Conservation (phyloP, 2,797 vertebrate genomes). For the Clarias pachynema region DNA sequence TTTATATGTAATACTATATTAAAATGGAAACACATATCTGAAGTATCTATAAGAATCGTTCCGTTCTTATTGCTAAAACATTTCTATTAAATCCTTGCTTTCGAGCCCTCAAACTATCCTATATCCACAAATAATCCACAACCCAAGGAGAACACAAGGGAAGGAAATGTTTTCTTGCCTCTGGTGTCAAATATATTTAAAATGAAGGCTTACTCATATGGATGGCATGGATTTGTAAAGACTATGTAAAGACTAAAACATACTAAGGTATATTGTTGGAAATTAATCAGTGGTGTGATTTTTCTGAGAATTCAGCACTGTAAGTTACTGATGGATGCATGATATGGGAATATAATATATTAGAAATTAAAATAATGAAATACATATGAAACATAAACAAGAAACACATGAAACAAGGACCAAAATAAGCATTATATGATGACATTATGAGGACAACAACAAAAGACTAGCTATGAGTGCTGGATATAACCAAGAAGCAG, state of each 20-base stretch:
- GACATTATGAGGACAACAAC: too few relatives aligned
- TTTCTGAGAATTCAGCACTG: background rate
- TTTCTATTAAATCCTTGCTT: constrained; percentile 11
- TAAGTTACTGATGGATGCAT: background rate
- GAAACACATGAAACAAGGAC: too few relatives aligned
- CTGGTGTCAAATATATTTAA: background rate
- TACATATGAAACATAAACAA: too few relatives aligned
- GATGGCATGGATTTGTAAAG: background rate
- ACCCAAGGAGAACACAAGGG: background rate
- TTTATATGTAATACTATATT: background rate
- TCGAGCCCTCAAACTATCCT: background rate
- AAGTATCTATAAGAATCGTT: background rate
- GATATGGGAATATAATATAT: too few relatives aligned
- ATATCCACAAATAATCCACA: background rate
- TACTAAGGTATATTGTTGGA: background rate
- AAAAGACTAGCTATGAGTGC: too few relatives aligned
- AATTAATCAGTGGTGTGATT: background rate
- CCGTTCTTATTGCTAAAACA: background rate
- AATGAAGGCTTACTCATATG: background rate
- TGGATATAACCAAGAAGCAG: too few relatives aligned
- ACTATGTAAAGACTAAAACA: background rate
- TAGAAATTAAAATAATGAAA: too few relatives aligned
- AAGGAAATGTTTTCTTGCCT: background rate
- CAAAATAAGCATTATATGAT: too few relatives aligned
- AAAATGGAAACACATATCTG: background rate